Conservation (phyloP, 2,797 vertebrate species). For the Rhynchonycteris naso region DNA sequence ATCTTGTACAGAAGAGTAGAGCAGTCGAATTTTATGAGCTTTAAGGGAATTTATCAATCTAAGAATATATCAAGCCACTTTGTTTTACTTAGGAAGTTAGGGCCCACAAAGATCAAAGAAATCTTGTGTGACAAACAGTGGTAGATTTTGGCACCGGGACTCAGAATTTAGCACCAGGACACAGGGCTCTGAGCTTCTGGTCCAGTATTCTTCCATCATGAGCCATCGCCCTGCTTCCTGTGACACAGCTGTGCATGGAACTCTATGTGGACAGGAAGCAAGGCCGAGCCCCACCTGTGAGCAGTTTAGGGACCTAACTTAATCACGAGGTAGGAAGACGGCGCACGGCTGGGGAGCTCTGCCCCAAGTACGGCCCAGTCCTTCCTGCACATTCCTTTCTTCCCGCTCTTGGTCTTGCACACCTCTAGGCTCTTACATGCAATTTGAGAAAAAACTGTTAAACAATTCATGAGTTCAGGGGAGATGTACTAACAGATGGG, state of each 20-base stretch:
- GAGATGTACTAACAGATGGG: not conserved
- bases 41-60: constrained; percentile 24
- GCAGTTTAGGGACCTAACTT: not conserved
- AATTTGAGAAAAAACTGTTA: constrained; percentile 34
- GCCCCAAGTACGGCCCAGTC: not conserved
- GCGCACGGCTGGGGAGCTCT: not conserved
- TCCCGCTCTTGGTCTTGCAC: not conserved
- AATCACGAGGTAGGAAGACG: not conserved
- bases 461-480: not conserved
- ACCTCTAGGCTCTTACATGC: not conserved
- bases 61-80: not conserved
- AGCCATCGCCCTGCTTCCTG: not conserved
- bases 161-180: not conserved
- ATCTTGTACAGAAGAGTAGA: not conserved
- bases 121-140: not conserved
- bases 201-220: not conserved
- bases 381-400: not conserved
- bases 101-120: constrained; percentile 1
- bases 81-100: constrained; percentile 40
- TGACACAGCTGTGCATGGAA: not conserved
- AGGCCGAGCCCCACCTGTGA: not conserved
- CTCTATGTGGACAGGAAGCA: not conserved
- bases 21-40: not conserved
- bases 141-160: not conserved
- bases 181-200: not conserved